Evolutionary conservation across 1,140 invertebrate species (phyloP), one percentile per base, ranked within the genome.

Genomic region (Heliconius hewitsoni): DNA sequence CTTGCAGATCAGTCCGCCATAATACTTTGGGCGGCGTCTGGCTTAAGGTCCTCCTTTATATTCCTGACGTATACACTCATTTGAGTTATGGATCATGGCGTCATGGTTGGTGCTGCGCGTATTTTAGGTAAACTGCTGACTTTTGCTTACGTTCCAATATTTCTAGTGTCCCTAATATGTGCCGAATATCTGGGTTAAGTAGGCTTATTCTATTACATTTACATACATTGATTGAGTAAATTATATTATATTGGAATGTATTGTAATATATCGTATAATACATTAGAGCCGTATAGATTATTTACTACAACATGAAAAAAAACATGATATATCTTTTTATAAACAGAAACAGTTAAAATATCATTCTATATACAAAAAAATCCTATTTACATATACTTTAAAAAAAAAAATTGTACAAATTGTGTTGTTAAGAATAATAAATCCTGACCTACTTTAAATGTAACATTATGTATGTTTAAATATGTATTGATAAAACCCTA

Each of bases 31-130:
- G 92, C 86, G 93, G 89, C 80, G 92, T 86, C 84, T 84, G 75
- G 72, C n/a, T 80, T 78, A 81, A 92, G 90, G 84, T 87, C 92
- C 93, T 93, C 92, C 93, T 94, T 94, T 91, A 92, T 93, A 94
- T 94, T 93, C 93, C 87, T 89, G 86, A 93, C 89, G 91, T 93
- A 93, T 91, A 88, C 90, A 89, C 83, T 90, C 93, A 94, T 94
- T 94, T 93, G 87, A 91, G 93, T 92, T 93, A 94, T 94, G 87
- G 87, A 77, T 85, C 82, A 93, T 93, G 91, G 89, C 89, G 80
- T 84, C 82, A 93, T 90, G 88, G 86, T 89, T 84, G 88, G 86
- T 81, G 86, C 82, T 89, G 89, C 86, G 89, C 84, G 85, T 91
- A 90, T 90, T 91, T 91, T 89, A 85, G 87, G 88, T 87, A 89